Base-by-base conservation (phyloP, 2,797 vertebrate species). In the Spea hammondii region DNA sequence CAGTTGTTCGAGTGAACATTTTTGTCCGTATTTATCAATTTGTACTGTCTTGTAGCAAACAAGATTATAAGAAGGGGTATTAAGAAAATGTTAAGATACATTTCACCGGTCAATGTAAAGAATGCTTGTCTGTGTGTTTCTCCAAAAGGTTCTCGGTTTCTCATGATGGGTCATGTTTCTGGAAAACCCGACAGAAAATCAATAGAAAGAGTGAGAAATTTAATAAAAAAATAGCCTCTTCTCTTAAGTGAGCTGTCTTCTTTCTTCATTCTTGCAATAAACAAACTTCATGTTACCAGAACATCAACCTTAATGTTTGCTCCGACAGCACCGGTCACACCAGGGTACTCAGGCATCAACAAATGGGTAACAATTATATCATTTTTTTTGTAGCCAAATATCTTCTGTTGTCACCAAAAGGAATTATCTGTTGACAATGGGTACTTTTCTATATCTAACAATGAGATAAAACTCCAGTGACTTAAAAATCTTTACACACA, bases 151-250 rank as follows among this genome's bases (percentile, higher is more conserved):
- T 90, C 88, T 91, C 89, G 86, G 89, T 93, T 94, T 91, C 88
- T 88, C 85, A 86, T 89, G 89, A 93, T 89, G 89, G 89, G 89
- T 90, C 91, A 92, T 88, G 70, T 90, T 88, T 91, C 88, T 88
- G 91, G 90, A 87, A 93, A 82, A 90, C 85, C 88, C 91, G 92
- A 93, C 92, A 95, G 92, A 83, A 96, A 97, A 95, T 95, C 93
- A 93, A 94, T 95, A 92, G 85, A 75, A 84, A 83, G 87, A 89
- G 85, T 89, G 90, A 89, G 91, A 93, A 93, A 95, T 92, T 85
- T 91, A 91, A 92, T 92, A 91, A 94, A 94, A 94, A 92, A 91
- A 79, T 85, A 74, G 85, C 72, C 76, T 84, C 74, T 85, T 82
- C 62, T 83, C 86, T 82, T 81, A 82, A 82, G 74, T 49, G 55